Base-by-base conservation (phyloP, 2,797 vertebrate genomes). In the Sebastiscus albofasciatus region DNA sequence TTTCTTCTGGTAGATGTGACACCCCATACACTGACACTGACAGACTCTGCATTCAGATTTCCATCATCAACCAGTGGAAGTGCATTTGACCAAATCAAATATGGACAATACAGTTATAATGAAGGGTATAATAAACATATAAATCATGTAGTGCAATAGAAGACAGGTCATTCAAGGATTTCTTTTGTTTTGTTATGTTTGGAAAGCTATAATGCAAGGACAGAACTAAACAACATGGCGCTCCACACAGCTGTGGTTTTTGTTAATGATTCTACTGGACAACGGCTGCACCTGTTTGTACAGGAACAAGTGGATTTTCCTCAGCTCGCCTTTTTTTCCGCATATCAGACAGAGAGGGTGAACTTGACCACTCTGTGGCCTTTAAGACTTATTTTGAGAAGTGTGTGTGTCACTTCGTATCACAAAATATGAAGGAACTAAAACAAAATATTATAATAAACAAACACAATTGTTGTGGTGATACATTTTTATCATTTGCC, bases 391-490 rank as follows among this genome's bases (percentile, higher is more conserved):
- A 8, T 54, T 29, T 54, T 73, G 8, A 22, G 16, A 20, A 26
- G 27, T 10, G 11, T 33, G 22, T 61, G 29, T 59, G 58, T 62
- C 13, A 52, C 4, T 27, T 26, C 64, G 31, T 60, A 16, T 22
- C 2, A 31, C 9, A 60, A 59, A 74, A 77, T 77, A 11, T 79
- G 79, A 84, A 82, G 56, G 49, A 81, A 58, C 12, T 66, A 39
- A 72, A 42, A 62, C 2, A 52, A 59, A 1, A 31, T 46, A 1
- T 4, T 6, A 10, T 49, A 29, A 81, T 70, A 80, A 82, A 80
- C 13, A 10, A 11, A 65, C 5, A 59, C 12, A 46, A 26, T 10
- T 1, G 4, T 34, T 36, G 16, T 66, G 20, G 16, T 26, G 20
- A 33, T 36, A 2, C 2, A 5, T 59, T 72, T 70, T 13, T n/a